These are phyloP conservation scores for Nebria brevicollis DNA, from an alignment of 2,888 invertebrate species.

Conservation along the genomic window DNA sequence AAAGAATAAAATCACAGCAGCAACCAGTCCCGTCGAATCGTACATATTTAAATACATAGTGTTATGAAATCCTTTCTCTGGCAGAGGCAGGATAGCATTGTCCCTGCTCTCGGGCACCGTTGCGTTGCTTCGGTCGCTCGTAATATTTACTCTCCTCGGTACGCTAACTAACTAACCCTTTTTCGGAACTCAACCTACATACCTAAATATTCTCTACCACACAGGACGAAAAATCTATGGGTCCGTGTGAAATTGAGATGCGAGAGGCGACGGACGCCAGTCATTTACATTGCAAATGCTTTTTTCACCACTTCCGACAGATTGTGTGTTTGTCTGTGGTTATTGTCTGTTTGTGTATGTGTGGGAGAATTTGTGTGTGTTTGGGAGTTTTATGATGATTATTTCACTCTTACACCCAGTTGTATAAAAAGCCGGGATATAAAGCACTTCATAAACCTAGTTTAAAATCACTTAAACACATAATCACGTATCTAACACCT, in stretches of 20 bases:
- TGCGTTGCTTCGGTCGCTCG: conserved; percentile 15
- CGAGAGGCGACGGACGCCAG: conserved; percentile 26
- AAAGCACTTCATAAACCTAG: no score
- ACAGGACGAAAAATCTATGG: conserved; percentile 18
- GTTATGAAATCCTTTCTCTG: conserved; percentile 8
- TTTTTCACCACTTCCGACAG: conserved; percentile 39
- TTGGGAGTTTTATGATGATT: no score
- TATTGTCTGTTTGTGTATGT: not conserved
- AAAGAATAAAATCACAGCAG: not conserved
- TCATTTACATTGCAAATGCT: conserved; percentile 42
- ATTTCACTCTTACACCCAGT: no score
- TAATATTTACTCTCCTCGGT: conserved; percentile 3
- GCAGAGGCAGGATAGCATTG: not conserved
- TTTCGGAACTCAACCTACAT: conserved; percentile 5
- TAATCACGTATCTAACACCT: no score
- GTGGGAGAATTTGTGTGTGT: no score
- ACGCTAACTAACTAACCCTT: not conserved
- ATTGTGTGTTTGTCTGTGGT: conserved; percentile 29
- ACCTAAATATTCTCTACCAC: not conserved
- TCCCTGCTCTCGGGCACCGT: not conserved
- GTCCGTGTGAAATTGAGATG: conserved; percentile 19
- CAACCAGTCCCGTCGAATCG: no score
- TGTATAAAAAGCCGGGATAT: no score
- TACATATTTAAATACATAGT: not conserved
- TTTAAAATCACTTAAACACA: no score